Evolutionary conservation across 2,888 invertebrate species (phyloP), one percentile per base, ranked within the genome.

Genomic region (Drosophila pseudotalamancana): DNA sequence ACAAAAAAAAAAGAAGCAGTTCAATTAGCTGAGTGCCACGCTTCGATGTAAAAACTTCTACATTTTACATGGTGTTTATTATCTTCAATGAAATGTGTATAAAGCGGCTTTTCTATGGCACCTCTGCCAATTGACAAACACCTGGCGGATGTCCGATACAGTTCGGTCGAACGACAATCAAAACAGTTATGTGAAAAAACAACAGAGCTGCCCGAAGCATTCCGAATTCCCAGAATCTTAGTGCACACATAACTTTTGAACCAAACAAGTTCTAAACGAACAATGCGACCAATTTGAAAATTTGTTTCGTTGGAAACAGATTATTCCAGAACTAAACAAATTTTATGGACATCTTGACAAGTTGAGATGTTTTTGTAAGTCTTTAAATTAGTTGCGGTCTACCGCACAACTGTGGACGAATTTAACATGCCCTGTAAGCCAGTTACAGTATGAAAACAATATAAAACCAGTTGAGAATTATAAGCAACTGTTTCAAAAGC

Each of bases 21-120:
- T 74, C 75, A 81, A 79, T 79, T 81, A 84, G 78, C 57, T 74
- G 69, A 79, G 65, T 81, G 82, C 57, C 43, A 45, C n/a, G 16
- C 27, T 9, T 27, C 27, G n/a, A 46, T 32, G 21, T 46, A 23
- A 21, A 42, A 42, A 42, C 25, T 35, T 14, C 9, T 14, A n/a
- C 4, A n/a, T n/a, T 11, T 3, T 9, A 6, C 14, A 23, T 2
- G 11, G 14, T 16, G 14, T 42, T 66, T 46, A 65, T 66, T 60
- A 35, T 34, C 46, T 34, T 39, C 27, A 43, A 43, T 16, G 4
- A 11, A 34, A 34, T 16, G 16, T 25, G 48, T 39, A 27, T 27
- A 23, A 43, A 25, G 42, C 37, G 23, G 40, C 37, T 32, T 29
- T 40, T 9, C 37, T 40, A 59, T 19, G 25, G 35, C 31, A 57